phyloP scores from a whole-genome alignment of 2,888 invertebrate genomes.

The Machimus rusticus region DNA sequence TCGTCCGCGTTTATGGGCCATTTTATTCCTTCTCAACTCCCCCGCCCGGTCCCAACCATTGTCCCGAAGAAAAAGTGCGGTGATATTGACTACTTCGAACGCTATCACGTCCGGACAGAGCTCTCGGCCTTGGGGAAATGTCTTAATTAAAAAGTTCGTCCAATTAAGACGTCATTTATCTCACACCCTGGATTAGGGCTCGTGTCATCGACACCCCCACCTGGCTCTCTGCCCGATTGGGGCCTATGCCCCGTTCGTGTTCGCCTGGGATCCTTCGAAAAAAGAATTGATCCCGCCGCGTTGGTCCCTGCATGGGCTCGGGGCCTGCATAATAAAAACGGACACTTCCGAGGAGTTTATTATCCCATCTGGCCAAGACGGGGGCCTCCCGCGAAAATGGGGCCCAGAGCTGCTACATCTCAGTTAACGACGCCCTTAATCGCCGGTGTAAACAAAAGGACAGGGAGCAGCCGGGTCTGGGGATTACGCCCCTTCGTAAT shows the following conservation, averaged over 20 bases:
- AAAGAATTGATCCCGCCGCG: background rate
- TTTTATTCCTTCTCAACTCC: background rate
- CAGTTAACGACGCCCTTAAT: background rate
- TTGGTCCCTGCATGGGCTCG: background rate
- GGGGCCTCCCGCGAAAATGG: background rate
- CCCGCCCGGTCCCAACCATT: background rate
- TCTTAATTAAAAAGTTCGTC: slow-evolving; percentile 30
- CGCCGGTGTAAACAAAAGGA: background rate
- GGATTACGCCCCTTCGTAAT: background rate
- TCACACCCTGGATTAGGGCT: background rate
- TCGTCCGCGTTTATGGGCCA: background rate
- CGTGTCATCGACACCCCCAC: background rate
- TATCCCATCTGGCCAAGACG: background rate
- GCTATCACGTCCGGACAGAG: background rate
- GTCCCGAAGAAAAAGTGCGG: background rate
- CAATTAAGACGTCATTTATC: slow-evolving; percentile 30
- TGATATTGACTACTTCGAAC: background rate
- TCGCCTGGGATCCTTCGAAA: background rate
- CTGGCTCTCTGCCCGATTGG: background rate
- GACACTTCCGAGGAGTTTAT: background rate
- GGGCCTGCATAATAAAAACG: background rate
- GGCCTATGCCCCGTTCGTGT: background rate
- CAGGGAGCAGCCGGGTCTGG: background rate
- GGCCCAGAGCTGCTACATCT: background rate
- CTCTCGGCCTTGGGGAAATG: background rate